Base-by-base conservation (phyloP, 1,140 invertebrate species). In the Drosophila hydei region DNA sequence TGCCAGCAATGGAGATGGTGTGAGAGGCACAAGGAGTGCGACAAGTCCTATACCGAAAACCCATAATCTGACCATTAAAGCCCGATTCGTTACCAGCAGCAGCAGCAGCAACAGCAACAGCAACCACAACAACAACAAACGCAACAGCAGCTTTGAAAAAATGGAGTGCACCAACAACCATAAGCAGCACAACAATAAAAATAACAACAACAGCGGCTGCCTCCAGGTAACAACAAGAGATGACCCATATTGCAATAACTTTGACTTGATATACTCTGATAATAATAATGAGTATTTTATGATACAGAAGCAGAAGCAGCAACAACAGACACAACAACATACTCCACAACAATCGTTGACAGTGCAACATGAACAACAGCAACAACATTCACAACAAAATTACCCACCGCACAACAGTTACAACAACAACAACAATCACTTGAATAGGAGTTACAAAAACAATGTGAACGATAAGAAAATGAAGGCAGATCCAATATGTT, bases 41-140 rank as follows among this genome's bases (percentile, higher is more conserved):
- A 72, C 48, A 27, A 73, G 73, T 61, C 48, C 72, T 69, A 63
- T 67, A 73, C 56, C 64, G 67, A 72, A 52, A 58, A 71, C 58
- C 63, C 79, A 72, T 14, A 83, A 76, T 74, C 52, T 67, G 68
- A 84, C 19, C 42, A 85, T 72, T 23, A 79, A 77, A 64, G 23
- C 72, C 67, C 75, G 61, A 79, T 30, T 45, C 54, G 18, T 45
- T 43, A 64, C n/a, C 42, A 65, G 40, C 72, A 54, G 47, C 42
- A 47, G n/a, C 38, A 55, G 11, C 42, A 55, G 19, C 58, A 64
- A 43, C 21, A 3, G 4, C 30, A 33, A 33, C 30, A 30, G 27
- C 6, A 30, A 30, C 27, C 27, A 30, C 27, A 2, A 42, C 6
- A 42, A 42, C 38, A 16, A 42, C 38, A 42, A 42, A 42, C 14